Base-by-base conservation (phyloP, 2,113 vertebrate genomes). In the Antechinus flavipes region DNA sequence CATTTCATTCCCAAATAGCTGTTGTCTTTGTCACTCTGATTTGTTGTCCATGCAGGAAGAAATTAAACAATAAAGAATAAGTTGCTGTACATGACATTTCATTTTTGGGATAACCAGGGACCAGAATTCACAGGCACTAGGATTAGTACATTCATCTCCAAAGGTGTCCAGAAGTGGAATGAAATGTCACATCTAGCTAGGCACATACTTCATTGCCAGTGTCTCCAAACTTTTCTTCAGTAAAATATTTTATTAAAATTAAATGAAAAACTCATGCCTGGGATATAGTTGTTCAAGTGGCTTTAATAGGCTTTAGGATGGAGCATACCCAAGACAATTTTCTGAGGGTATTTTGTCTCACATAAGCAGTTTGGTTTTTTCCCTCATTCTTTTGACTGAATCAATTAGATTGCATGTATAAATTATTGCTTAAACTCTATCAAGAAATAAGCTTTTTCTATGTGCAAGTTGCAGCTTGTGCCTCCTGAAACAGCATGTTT, bases 11-110 rank as follows among this genome's bases (percentile, higher is more conserved):
- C 91, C 94, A 93, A 97, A 97, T 92, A 96, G 91, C 9, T 96
- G 95, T 98, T 98, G 56, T 97, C 95, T 96, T 98, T 97, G 96
- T 97, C 89, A 93, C 97, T 97, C 92, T 97, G 95, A 98, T 97
- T 97, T 97, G 90, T 50, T 97, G 56, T 54, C 91, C 93, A 91
- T 53, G 94, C 68, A 94, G 61, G 94, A 94, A 24, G 95, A 98
- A 98, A 98, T 98, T 97, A 98, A 97, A 68, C 89, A 95, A 97
- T 98, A 98, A 98, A 98, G 96, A 97, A 97, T 93, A 97, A 90
- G 46, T 95, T 98, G 93, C 89, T 93, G 90, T 96, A 94, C n/a
- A 42, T 94, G 93, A 95, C 97, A 98, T 97, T 97, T 98, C 94
- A 97, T 93, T 98, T 98, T 92, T 93, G 91, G 90, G 93, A 95